phyloP scores from a whole-genome alignment of 2,888 invertebrate species.

The Sericinus montela region DNA sequence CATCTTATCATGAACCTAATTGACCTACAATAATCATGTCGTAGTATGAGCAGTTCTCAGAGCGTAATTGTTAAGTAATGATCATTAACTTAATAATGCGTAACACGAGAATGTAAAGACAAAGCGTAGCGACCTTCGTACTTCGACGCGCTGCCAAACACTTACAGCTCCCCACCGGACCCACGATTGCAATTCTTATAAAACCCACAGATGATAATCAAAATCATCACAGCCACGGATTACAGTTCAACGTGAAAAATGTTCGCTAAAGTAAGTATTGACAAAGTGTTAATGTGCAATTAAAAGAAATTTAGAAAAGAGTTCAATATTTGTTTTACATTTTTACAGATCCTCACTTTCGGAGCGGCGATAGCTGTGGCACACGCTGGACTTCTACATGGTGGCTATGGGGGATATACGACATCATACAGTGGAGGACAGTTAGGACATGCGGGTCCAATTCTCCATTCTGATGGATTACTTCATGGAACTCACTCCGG shows the following conservation, averaged over 20 bases:
- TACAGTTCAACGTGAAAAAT: conserved; percentile 53
- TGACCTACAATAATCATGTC: conserved; percentile 51
- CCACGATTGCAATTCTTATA: conserved; percentile 62
- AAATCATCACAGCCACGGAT: conserved; percentile 69
- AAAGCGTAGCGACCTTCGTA: conserved; percentile 63
- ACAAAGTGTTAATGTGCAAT: background rate
- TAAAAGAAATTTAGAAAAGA: background rate
- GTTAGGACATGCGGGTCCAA: conserved; percentile 6
- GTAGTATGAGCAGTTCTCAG: conserved; percentile 56
- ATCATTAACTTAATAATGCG: conserved; percentile 55
- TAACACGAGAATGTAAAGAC: conserved; percentile 66
- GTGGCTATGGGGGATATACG: conserved; percentile 33
- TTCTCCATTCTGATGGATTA: conserved; percentile 14
- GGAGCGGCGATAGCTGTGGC: conserved; percentile 60
- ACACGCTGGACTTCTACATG: conserved; percentile 68
- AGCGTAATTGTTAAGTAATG: conserved; percentile 61
- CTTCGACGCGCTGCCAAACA: conserved; percentile 39
- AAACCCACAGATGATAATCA: conserved; percentile 64
- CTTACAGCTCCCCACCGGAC: conserved; percentile 64
- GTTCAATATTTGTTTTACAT: background rate
- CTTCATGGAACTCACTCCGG: conserved; percentile 18
- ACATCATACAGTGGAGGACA: conserved; percentile 28
- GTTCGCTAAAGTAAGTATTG: conserved; percentile 66
- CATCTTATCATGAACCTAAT: conserved; percentile 42
- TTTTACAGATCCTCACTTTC: conserved; percentile 55